These are phyloP conservation scores for Cantharis rustica DNA, from an alignment of 2,888 invertebrate genomes.

Conservation along the genomic window DNA sequence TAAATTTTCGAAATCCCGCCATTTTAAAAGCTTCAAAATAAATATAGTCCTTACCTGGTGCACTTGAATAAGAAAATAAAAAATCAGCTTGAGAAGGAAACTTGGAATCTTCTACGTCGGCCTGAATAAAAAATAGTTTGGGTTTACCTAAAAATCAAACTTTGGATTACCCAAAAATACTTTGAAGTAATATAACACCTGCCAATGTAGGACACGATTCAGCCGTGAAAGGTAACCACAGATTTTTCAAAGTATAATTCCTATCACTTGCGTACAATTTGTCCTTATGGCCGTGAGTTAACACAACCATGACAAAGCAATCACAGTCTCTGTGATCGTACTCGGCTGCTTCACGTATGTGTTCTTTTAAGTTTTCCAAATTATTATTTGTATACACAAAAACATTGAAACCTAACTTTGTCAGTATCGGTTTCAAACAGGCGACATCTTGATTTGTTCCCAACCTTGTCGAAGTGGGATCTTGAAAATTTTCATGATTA, in stretches of 20 bases:
- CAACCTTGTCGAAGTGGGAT: conserved; percentile 71
- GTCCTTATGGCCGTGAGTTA: conserved; percentile 90
- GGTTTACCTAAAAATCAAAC: conserved; percentile 37
- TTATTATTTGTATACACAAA: conserved; percentile 71
- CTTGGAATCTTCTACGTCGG: conserved; percentile 56
- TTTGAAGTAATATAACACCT: conserved; percentile 59
- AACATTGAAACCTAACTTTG: conserved; percentile 73
- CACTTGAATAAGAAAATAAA: too few species aligned
- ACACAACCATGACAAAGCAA: conserved; percentile 80
- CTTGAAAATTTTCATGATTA: conserved; percentile 85
- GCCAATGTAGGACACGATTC: conserved; percentile 83
- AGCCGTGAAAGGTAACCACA: conserved; percentile 81
- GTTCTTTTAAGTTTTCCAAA: conserved; percentile 68
- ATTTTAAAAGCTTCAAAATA: too few species aligned
- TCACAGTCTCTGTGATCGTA: conserved; percentile 82
- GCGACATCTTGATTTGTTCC: conserved; percentile 89
- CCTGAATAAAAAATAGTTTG: conserved; percentile 65
- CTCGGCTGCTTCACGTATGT: conserved; percentile 70
- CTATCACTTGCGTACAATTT: conserved; percentile 85
- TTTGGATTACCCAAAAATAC: too few species aligned
- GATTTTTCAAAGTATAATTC: conserved; percentile 78
- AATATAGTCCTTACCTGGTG: too few species aligned
- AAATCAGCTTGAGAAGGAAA: too few species aligned
- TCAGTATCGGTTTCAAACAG: conserved; percentile 68
- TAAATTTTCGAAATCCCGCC: too few species aligned